Evolutionary conservation across 2,113 vertebrate genomes (phyloP).

Genomic region (Oreochromis spilurus): DNA sequence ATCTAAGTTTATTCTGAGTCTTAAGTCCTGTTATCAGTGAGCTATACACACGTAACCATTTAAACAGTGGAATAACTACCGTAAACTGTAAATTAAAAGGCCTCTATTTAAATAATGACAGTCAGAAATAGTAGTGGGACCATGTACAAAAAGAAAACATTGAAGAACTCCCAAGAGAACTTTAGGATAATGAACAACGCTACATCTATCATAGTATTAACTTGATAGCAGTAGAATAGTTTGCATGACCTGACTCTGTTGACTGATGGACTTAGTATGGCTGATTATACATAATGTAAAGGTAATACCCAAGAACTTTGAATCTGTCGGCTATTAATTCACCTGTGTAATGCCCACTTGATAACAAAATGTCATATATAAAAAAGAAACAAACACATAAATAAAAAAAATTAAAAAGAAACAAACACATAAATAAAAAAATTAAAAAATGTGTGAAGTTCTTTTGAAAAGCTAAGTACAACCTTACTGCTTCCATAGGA

Average conservation of each 20-base stretch:
- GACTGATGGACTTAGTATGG: not conserved
- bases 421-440: not conserved
- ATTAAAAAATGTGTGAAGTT: accelerated
- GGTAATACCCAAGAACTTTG: not conserved
- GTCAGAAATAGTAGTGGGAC: not conserved
- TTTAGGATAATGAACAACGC: not conserved
- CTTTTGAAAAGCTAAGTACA: not conserved
- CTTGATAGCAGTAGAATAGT: not conserved
- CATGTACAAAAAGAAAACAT: not conserved
- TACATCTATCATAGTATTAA: not conserved
- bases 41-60: not conserved
- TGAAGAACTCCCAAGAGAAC: not conserved
- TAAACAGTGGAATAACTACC: not conserved
- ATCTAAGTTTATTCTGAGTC: not conserved
- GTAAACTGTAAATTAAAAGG: not conserved
- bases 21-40: not conserved
- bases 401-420: not conserved
- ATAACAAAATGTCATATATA: not conserved
- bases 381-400: not conserved
- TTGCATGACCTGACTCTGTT: not conserved
- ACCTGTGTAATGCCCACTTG: not conserved
- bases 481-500: not conserved
- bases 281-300: not conserved
- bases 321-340: not conserved
- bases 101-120: not conserved